A percentile compares a stretch with the other conserved stretches of the same genome.
Conservation (phyloP, 2,888 invertebrate species). For the Sarcophaga caerulescens region DNA sequence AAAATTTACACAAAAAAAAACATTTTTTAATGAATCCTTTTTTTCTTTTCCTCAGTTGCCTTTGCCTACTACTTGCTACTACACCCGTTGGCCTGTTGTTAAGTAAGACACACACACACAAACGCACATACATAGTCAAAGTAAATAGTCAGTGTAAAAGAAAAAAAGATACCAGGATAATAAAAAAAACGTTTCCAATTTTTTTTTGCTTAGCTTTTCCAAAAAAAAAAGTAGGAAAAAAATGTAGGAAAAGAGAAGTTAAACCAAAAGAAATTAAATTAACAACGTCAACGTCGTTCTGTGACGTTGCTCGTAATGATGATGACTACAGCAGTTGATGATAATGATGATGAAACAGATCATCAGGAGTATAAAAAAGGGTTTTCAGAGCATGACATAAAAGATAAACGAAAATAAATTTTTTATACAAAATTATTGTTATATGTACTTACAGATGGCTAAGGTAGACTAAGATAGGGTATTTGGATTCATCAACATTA, state of each 20-base stretch:
- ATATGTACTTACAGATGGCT: no score
- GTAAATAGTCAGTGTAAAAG: background rate
- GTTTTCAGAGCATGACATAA: background rate
- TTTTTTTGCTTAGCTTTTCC: no score
- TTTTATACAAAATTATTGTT: no score
- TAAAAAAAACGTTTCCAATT: constrained; percentile 15
- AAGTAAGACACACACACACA: background rate
- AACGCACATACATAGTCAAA: background rate
- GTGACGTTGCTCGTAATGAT: constrained; percentile 16
- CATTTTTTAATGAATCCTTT: constrained; percentile 68
- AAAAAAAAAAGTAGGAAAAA: no score
- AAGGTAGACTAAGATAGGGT: no score
- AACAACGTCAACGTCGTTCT: constrained; percentile 54
- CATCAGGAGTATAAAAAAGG: background rate
- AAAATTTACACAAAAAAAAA: background rate
- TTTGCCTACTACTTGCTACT: constrained; percentile 39
- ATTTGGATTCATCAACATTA: no score
- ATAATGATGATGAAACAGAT: background rate
- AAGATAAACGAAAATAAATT: background rate
- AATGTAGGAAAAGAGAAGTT: constrained; percentile 7
- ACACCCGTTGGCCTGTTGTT: constrained; percentile 60
- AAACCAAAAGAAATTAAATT: constrained; percentile 68
- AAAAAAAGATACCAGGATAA: constrained; percentile 43
- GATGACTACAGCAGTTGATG: constrained; percentile 18
- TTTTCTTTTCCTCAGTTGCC: constrained; percentile 17